Base-by-base conservation (phyloP, 1,140 invertebrate genomes). In the Drosophila grimshawi region DNA sequence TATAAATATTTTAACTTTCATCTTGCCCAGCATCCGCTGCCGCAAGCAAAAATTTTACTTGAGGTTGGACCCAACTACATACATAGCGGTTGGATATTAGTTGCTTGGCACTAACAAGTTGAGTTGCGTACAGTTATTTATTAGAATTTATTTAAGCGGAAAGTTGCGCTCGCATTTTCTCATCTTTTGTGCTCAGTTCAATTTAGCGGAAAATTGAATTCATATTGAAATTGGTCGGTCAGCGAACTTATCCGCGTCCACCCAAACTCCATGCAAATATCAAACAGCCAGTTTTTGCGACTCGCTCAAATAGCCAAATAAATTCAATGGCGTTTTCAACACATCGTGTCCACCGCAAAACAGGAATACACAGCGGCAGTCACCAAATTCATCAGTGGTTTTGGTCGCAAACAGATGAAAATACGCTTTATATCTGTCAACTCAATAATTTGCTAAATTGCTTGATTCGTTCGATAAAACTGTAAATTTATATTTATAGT, bases 151-250 rank as follows among this genome's bases (percentile, higher is more conserved):
- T 80, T 80, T 78, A 64, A 75, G 78, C 78, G 76, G 75, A 78
- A 80, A 70, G 33, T 56, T 67, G 57, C 77, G 74, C 74, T 59
- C 63, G 56, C 70, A 78, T 78, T 80, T 80, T 63, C 78, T 75
- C 70, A 78, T 73, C 65, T 78, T 78, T 80, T 78, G 75, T 75
- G 78, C 76, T 69, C 71, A 66, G 78, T 65, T 80, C 70, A 80
- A 80, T 80, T 80, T 80, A 59, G 70, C 64, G 78, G 78, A 78
- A 80, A 80, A 80, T 80, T 80, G 65, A 78, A 80, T 78, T 78
- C 76, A 78, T 80, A 80, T 80, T 78, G 70, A 80, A 78, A 74
- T 77, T 79, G 67, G 77, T 64, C 69, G 74, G 74, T 76, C 73
- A 76, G 52, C 61, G 56, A 71, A 62, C 71, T 74, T 51, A 75